phyloP scores from a whole-genome alignment of 2,113 vertebrate species.

The Pseudorhombus dupliciocellatus region DNA sequence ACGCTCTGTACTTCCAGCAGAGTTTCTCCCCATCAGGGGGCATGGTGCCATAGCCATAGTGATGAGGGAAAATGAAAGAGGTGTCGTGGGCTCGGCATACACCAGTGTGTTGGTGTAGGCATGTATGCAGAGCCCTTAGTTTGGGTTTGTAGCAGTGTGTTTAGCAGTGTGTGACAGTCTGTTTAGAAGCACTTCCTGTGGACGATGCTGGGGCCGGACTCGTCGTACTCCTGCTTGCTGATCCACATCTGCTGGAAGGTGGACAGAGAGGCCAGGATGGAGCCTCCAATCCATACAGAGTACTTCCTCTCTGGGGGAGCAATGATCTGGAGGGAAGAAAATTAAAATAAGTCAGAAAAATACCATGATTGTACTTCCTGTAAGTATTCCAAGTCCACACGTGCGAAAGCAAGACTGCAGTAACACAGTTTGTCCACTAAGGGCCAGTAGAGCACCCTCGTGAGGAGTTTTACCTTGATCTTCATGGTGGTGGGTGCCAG shows the following conservation, averaged over 20 bases:
- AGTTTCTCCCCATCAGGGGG: conserved; percentile 92
- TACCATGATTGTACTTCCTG: background rate
- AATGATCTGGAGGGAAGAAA: conserved; percentile 90
- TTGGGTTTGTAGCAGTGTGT: conserved; percentile 82
- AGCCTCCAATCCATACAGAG: conserved; percentile 97
- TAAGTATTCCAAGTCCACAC: background rate
- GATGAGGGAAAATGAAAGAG: conserved; percentile 76
- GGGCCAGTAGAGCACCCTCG: conserved; percentile 47
- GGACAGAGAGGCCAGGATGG: conserved; percentile 97
- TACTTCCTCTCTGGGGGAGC: conserved; percentile 98
- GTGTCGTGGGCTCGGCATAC: conserved; percentile 66
- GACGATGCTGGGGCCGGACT: conserved; percentile 98
- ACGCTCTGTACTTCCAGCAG: conserved; percentile 67
- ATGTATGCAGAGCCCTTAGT: conserved; percentile 81
- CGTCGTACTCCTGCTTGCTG: conserved; percentile 99
- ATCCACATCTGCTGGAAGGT: conserved; percentile 99
- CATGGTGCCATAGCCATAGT: conserved; percentile 89
- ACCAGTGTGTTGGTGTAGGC: conserved; percentile 67
- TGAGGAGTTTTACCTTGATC: conserved; percentile 74
- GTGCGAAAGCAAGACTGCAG: background rate
- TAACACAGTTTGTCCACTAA: background rate
- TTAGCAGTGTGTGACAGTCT: conserved; percentile 84
- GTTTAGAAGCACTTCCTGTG: conserved; percentile 99
- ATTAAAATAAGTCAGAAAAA: background rate
- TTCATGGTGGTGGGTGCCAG: conserved; percentile 83